Evolutionary conservation across 2,113 vertebrate species (phyloP), one percentile per base, ranked within the genome.

Genomic region (Bubo scandiacus): DNA sequence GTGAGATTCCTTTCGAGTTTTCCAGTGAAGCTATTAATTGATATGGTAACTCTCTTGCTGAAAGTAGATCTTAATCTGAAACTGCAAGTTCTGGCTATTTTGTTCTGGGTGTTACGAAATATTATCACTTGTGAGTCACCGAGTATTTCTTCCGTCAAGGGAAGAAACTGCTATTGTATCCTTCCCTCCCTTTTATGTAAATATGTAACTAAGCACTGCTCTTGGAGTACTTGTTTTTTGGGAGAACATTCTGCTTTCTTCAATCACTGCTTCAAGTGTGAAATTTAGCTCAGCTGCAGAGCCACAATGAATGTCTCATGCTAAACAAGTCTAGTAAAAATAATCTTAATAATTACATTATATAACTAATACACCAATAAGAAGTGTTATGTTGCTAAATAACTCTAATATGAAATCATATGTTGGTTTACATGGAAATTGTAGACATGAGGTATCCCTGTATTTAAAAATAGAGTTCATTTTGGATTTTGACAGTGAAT

Each of bases 241-340:
- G 72, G 86, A 92, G 72, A 86, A 81, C 43, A 40, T 92, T 95
- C 20, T 92, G 86, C 72, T 81, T 94, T 55, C 63, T 95, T 93
- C 88, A 78, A 0, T 82, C 38, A 32, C 26, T 54, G 8, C 66
- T 73, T 95, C 71, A 88, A 80, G 52, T 90, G 85, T 82, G 92
- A 96, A 90, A 83, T 81, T 78, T 15, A 93, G 92, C 79, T 94
- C 67, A 94, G 66, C 87, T 89, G 25, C 47, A 82, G 52, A 89
- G 65, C 30, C 40, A 72, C 65, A 81, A 52, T 34, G 65, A 52
- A 51, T 62, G 43, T 54, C 15, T 86, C 40, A 47, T 59, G 55
- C 42, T 78, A 66, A 84, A 90, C 51, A 86, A 74, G 19, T 34
- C 42, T 57, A 79, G 29, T 75, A 29, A 89, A 95, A 92, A 83